These are phyloP conservation scores for Drosophila hawaiiensis DNA, from an alignment of 2,888 invertebrate genomes.

Conservation along the genomic window DNA sequence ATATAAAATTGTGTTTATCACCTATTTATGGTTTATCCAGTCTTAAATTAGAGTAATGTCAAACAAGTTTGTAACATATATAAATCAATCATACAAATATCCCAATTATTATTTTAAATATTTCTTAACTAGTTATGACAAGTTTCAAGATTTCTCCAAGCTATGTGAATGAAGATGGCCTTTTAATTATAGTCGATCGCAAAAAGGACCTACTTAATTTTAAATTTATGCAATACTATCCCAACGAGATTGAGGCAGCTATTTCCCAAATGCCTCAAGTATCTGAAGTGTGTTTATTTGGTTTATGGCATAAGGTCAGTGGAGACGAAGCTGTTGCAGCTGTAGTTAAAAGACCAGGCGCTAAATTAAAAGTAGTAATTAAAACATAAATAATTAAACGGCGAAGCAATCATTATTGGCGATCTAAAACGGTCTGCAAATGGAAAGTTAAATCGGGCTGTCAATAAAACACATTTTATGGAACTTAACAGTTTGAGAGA, in stretches of 20 bases:
- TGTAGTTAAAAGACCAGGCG: conserved; percentile 41
- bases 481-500: conserved; percentile 10
- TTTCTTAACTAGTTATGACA: background rate
- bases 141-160: conserved; percentile 17
- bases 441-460: conserved; percentile 51
- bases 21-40: background rate
- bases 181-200: conserved; percentile 67
- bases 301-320: conserved; percentile 56
- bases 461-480: conserved; percentile 39
- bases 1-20: background rate
- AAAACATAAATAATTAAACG: conserved; percentile 54
- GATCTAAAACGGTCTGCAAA: conserved; percentile 54
- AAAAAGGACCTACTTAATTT: conserved; percentile 78
- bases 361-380: conserved; percentile 12
- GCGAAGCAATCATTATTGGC: conserved; percentile 57
- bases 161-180: conserved; percentile 73
- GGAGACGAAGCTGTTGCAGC: conserved; percentile 72
- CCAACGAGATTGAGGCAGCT: conserved; percentile 68
- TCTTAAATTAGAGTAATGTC: background rate
- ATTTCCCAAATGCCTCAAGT: conserved; percentile 64
- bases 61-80: background rate
- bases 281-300: conserved; percentile 68
- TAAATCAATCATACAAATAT: background rate
- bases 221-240: conserved; percentile 65
- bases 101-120: background rate